Percentiles rank a stretch among this genome's conserved stretches.
These are phyloP conservation scores for Drosophila quasianomalipes DNA, from an alignment of 2,888 invertebrate species.

Conservation along the genomic window DNA sequence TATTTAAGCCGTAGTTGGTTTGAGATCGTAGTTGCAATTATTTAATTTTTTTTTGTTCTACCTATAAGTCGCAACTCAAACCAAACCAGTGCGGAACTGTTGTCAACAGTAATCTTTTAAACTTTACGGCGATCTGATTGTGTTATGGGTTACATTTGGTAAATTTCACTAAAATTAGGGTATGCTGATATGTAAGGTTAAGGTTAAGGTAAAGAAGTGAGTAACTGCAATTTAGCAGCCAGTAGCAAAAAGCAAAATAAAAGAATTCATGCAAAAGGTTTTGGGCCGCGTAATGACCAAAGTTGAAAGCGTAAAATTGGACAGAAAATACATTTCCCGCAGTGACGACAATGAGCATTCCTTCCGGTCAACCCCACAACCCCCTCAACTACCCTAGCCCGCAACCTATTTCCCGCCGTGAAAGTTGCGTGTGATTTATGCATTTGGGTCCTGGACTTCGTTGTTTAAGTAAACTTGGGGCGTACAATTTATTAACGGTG, in stretches of 20 bases:
- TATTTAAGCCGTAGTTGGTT: background rate
- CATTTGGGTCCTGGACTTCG: conserved; percentile 65
- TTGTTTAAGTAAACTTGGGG: conserved; percentile 62
- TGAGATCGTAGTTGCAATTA: background rate
- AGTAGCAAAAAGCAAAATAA: conserved; percentile 14
- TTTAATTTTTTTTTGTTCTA: background rate
- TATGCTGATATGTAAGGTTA: conserved; percentile 48
- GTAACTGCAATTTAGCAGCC: conserved; percentile 57
- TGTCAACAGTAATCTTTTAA: background rate
- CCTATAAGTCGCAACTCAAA: background rate
- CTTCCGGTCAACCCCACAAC: conserved; percentile 22
- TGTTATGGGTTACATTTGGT: conserved; percentile 13
- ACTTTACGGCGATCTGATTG: background rate
- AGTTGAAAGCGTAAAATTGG: conserved; percentile 47
- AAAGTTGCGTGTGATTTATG: conserved; percentile 70
- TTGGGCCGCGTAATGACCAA: conserved; percentile 60
- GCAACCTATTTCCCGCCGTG: conserved; percentile 32
- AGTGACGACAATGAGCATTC: conserved; percentile 47
- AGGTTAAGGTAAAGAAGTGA: conserved; percentile 43
- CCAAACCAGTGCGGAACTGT: background rate
- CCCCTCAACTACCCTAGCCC: conserved; percentile 4
- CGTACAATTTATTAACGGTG: conserved; percentile 67
- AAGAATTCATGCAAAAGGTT: conserved; percentile 7
- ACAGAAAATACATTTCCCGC: conserved; percentile 45
- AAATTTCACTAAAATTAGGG: conserved; percentile 60